phyloP scores from a whole-genome alignment of 2,888 invertebrate species.

The Scaeva pyrastri region DNA sequence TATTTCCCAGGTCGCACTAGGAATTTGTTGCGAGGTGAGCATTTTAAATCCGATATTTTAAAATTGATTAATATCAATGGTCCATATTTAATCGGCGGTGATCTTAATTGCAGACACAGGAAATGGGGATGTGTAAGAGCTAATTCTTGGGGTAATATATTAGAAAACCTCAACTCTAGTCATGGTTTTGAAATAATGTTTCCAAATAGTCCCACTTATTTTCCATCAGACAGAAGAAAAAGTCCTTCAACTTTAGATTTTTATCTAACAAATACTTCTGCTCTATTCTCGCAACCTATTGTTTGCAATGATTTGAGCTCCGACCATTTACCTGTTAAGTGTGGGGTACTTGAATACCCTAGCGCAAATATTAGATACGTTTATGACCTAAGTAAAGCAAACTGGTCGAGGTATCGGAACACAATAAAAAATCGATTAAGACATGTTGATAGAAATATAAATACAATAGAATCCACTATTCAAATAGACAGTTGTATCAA shows the following conservation, averaged over 20 bases:
- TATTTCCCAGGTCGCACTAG: neutral
- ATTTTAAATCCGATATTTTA: neutral
- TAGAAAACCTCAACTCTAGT: neutral
- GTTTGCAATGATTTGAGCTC: neutral
- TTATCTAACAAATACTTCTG: neutral
- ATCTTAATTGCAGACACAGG: neutral
- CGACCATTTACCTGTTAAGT: slow-evolving; percentile 1
- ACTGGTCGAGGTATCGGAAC: slow-evolving; percentile 1
- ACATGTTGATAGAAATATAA: neutral
- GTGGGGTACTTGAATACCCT: neutral
- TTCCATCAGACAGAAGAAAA: slow-evolving; percentile 15
- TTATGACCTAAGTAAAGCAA: slow-evolving; percentile 18
- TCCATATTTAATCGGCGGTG: neutral
- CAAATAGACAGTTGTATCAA: slow-evolving; percentile 11
- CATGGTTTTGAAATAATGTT: slow-evolving; percentile 15
- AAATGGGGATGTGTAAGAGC: neutral
- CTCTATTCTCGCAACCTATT: slow-evolving; percentile 5
- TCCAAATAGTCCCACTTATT: slow-evolving; percentile 9
- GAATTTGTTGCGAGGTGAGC: neutral
- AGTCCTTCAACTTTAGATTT: slow-evolving; percentile 1
- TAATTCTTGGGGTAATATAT: slow-evolving; percentile 1
- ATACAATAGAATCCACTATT: neutral
- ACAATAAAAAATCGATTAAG: slow-evolving; percentile 7
- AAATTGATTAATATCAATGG: neutral
- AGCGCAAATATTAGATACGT: neutral